Evolutionary conservation across 1,140 invertebrate species (phyloP).

Genomic region (Drosophila ohnishii): DNA sequence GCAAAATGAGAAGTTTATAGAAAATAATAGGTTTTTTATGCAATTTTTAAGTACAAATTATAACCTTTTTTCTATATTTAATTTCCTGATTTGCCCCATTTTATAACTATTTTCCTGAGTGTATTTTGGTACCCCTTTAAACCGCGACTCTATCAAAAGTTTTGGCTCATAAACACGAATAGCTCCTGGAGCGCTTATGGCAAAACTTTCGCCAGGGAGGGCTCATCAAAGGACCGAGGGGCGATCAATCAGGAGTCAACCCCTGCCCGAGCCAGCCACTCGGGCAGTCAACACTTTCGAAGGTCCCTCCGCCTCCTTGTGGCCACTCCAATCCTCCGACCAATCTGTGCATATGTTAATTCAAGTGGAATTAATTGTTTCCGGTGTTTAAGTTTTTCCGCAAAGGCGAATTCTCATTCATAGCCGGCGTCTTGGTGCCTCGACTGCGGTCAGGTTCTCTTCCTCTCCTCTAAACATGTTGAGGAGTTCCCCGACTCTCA

Average conservation of each 20-base stretch:
- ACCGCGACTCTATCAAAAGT: slow-evolving; percentile 48
- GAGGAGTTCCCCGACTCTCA: slow-evolving; percentile 11
- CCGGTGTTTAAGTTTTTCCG: slow-evolving; percentile 83
- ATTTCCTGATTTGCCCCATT: background rate
- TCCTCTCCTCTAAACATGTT: background rate
- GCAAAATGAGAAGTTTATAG: background rate
- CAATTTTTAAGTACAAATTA: no score
- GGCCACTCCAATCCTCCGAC: slow-evolving; percentile 8
- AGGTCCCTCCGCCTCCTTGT: slow-evolving; percentile 22
- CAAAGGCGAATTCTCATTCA: slow-evolving; percentile 76
- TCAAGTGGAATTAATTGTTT: slow-evolving; percentile 83
- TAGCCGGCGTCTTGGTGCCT: slow-evolving; percentile 57
- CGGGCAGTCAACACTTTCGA: slow-evolving; percentile 67
- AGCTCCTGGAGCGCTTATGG: slow-evolving; percentile 25
- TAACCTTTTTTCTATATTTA: no score
- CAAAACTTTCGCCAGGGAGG: slow-evolving; percentile 32
- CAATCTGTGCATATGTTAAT: slow-evolving; percentile 81
- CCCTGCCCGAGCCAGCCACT: slow-evolving; percentile 10
- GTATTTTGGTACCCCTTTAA: slow-evolving; percentile 5
- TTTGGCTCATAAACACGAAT: slow-evolving; percentile 72
- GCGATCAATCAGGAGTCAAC: slow-evolving; percentile 62
- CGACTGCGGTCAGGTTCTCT: slow-evolving; percentile 35
- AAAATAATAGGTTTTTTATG: no score
- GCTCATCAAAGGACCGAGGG: slow-evolving; percentile 25
- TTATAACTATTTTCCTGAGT: background rate